Percentiles rank a stretch among this genome's conserved stretches.
phyloP scores from a whole-genome alignment of 2,797 vertebrate species.

The Pangasius sanitwongsei region DNA sequence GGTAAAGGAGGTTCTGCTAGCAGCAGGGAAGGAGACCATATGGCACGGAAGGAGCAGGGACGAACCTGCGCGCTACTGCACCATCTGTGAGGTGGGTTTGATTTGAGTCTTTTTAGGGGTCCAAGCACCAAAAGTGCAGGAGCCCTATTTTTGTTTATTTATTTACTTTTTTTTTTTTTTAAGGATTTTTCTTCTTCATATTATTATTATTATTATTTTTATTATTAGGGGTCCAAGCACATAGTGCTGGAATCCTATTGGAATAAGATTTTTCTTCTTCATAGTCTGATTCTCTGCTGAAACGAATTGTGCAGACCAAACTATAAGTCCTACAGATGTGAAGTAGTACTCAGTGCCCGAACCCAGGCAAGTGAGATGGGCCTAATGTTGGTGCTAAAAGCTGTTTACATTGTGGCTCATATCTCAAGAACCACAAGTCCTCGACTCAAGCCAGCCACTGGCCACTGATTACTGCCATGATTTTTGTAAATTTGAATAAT shows the following conservation, averaged over 20 bases:
- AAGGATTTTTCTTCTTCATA: background rate
- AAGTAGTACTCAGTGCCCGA: background rate
- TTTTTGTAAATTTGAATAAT: no score
- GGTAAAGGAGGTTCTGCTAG: slow-evolving; percentile 87
- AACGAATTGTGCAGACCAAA: background rate
- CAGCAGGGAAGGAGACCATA: slow-evolving; percentile 87
- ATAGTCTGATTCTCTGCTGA: background rate
- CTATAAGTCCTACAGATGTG: background rate
- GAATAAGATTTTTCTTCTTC: background rate
- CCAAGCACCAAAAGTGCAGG: background rate
- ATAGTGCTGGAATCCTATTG: background rate
- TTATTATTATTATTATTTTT: background rate
- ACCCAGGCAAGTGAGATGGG: background rate
- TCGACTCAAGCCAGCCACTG: background rate
- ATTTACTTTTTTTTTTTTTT: background rate
- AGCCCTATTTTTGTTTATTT: background rate
- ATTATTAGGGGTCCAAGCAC: background rate
- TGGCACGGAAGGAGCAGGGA: slow-evolving; percentile 91
- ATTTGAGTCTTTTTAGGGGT: background rate
- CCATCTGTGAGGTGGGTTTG: slow-evolving; percentile 88
- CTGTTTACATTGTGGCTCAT: background rate
- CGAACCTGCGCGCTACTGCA: slow-evolving; percentile 95
- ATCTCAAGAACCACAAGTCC: background rate
- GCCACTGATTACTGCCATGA: background rate
- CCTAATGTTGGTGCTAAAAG: background rate